phyloP scores from a whole-genome alignment of 2,797 vertebrate genomes.

The Mus spretus region DNA sequence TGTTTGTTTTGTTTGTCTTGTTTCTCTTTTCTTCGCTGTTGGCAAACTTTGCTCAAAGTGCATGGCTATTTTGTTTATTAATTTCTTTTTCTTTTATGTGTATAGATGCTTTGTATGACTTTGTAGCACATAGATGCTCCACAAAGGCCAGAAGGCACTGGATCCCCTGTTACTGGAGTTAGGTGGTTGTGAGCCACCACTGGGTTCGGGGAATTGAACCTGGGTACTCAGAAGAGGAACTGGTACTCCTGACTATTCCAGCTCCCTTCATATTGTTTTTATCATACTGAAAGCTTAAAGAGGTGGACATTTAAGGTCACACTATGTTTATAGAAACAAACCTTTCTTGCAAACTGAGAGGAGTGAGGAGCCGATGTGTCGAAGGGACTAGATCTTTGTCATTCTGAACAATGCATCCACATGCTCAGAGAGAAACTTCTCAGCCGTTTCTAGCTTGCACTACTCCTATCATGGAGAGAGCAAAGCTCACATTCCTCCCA shows the following conservation, averaged over 20 bases:
- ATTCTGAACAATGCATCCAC: not conserved
- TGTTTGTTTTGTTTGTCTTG: not conserved
- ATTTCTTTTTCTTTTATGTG: not conserved
- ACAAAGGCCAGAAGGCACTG: not conserved
- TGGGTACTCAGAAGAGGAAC: too few species aligned
- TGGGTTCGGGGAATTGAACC: not conserved
- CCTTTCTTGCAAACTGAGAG: slow-evolving; percentile 33
- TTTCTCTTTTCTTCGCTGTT: not conserved
- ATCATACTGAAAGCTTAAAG: not conserved
- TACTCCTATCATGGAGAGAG: not conserved
- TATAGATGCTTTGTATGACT: not conserved
- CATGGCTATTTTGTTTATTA: not conserved
- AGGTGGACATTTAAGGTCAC: not conserved
- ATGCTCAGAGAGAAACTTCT: not conserved
- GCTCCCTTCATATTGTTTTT: not conserved
- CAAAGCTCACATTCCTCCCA: not conserved
- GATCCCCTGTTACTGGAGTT: not conserved
- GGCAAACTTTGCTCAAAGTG: not conserved
- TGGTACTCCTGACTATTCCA: not conserved
- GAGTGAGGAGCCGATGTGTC: not conserved
- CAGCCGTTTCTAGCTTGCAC: not conserved
- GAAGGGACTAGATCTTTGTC: not conserved
- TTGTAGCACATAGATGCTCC: not conserved
- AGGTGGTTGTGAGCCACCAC: not conserved
- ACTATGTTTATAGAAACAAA: slow-evolving; percentile 21